phyloP scores from a whole-genome alignment of 1,140 invertebrate species.

The Temnothorax curvispinosus region DNA sequence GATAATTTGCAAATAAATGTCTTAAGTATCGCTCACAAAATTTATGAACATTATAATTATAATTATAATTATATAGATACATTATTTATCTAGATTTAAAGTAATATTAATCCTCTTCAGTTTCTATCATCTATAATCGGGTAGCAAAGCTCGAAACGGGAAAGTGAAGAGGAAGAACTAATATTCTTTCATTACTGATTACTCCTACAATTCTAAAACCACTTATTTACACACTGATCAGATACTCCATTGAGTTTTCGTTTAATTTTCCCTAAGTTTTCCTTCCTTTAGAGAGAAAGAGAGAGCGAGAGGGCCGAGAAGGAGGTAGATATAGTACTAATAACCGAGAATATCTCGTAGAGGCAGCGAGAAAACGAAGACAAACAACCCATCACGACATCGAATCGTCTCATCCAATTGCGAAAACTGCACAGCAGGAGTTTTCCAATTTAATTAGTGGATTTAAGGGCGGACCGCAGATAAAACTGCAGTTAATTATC shows the following conservation, averaged over 20 bases:
- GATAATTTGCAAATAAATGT: background rate
- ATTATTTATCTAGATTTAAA: background rate
- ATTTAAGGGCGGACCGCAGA: constrained; percentile 48
- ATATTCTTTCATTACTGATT: constrained; percentile 9
- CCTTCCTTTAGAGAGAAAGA: background rate
- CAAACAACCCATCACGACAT: constrained; percentile 59
- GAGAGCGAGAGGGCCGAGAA: background rate
- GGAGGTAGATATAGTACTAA: background rate
- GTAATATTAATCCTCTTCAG: background rate
- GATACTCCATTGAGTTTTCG: constrained; percentile 18
- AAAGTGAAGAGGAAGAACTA: background rate
- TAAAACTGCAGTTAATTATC: constrained; percentile 71
- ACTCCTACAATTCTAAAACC: constrained; percentile 10
- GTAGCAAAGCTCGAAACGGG: background rate
- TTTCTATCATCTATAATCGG: background rate
- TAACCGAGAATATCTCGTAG: constrained; percentile 33
- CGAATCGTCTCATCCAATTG: constrained; percentile 16
- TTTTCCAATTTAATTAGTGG: constrained; percentile 70
- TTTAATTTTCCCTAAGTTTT: constrained; percentile 42
- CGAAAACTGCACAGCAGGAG: constrained; percentile 53
- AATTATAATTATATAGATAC: background rate
- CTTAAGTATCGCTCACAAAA: background rate
- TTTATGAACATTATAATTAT: background rate
- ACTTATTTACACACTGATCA: constrained; percentile 16
- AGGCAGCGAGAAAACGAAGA: constrained; percentile 41